These are phyloP conservation scores for Pyrochroa serraticornis DNA, from an alignment of 2,888 invertebrate genomes.

Conservation along the genomic window DNA sequence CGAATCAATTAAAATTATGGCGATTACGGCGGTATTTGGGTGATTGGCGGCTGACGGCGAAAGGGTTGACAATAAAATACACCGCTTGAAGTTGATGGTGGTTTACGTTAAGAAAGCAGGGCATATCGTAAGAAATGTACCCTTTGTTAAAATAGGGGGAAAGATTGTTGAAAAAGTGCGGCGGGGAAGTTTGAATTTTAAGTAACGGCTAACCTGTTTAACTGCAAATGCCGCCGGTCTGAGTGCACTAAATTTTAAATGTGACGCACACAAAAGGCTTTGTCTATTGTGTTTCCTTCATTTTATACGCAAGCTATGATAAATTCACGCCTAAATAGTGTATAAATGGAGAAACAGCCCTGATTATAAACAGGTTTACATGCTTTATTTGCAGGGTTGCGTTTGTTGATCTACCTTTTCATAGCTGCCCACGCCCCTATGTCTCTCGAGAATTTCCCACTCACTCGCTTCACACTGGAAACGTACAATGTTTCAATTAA, in stretches of 20 bases:
- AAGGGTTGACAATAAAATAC: too few species aligned
- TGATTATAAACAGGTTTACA: conserved; percentile 41
- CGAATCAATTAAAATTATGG: too few species aligned
- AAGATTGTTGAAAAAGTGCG: conserved; percentile 7
- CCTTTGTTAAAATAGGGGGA: conserved; percentile 15
- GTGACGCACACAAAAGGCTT: conserved; percentile 41
- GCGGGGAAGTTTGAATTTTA: conserved; percentile 21
- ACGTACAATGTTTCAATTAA: conserved; percentile 34
- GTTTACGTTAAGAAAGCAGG: too few species aligned
- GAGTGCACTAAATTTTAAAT: conserved; percentile 43
- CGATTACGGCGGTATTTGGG: too few species aligned
- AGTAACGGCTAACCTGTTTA: conserved; percentile 27
- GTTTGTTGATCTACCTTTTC: conserved; percentile 39
- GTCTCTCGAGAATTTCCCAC: conserved; percentile 31
- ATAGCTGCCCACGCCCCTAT: conserved; percentile 26
- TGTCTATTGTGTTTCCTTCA: conserved; percentile 44
- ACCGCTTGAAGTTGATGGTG: too few species aligned
- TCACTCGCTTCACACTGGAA: conserved; percentile 20
- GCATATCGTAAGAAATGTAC: conserved; percentile 19
- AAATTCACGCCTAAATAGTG: conserved; percentile 39
- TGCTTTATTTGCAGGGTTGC: conserved; percentile 36
- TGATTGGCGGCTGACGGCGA: too few species aligned
- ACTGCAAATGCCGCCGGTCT: conserved; percentile 21
- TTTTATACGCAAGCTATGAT: conserved; percentile 41
- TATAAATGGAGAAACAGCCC: conserved; percentile 40